Base-by-base conservation (phyloP, 30 jellyfish, hydroid and myxozoan species). In the Aurelia coerulea region DNA sequence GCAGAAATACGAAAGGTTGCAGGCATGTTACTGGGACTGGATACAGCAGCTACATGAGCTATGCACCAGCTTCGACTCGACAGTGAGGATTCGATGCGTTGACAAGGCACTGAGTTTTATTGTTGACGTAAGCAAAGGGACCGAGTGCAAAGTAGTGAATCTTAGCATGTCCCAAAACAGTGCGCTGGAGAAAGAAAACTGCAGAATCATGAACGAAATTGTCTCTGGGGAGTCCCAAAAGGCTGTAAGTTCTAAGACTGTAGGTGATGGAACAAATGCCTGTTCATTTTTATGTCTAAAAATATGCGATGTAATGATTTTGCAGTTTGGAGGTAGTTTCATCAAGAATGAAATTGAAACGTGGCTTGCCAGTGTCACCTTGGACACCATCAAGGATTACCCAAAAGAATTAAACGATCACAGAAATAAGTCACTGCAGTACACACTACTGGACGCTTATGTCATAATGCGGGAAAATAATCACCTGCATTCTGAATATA, bases 211-310 rank as follows among this genome's bases (percentile, higher is more conserved):
- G 35, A 13, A 60, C 4, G 12, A 15, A 60, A 3, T 17, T 23
- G 65, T 42, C 52, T 23, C 39, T 32, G 65, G 56, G 56, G 65
- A 33, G 56, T 46, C 56, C 2, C 11, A 5, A 16, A 35, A 29
- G 68, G 82, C 68, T 41, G 33, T 9, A 17, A 14, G 14, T 42
- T 16, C 10, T 31, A 41, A 37, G 64, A 17, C 49, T 33, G 13
- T 8, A 4, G 56, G n/a, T 72, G 82, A 72, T 41, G 82, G 65
- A 16, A 72, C 82, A 72, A 72, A 41, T 72, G 82, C 82, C 49
- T 72, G 82, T 37, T 72, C 82, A 39, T 72, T 72, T 51, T 62
- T 72, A 23, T 41, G 63, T 16, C 56, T 72, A 1, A 72, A 72
- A 72, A 51, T 37, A 18, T 72, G 82, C 17, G 82, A 72, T 68